phyloP scores from a whole-genome alignment of 2,888 invertebrate genomes.

The Fragum sueziense region DNA sequence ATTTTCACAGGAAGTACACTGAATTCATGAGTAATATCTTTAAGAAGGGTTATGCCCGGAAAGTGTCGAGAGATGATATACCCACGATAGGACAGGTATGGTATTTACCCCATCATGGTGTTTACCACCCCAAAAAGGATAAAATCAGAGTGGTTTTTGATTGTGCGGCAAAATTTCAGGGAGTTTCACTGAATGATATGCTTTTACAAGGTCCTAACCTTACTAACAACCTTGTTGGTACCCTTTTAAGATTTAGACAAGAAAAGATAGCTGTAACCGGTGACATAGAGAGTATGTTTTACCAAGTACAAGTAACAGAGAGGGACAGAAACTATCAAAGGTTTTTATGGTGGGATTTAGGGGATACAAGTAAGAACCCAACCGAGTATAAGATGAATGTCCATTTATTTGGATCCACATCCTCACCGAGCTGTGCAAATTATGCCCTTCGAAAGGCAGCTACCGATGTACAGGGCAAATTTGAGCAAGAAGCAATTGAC shows the following conservation, averaged over 20 bases:
- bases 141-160: too few relatives aligned
- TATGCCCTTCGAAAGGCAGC: constrained; percentile 26
- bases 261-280: constrained; percentile 47
- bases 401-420: constrained; percentile 35
- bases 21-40: too few relatives aligned
- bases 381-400: background rate
- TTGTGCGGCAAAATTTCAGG: constrained; percentile 20
- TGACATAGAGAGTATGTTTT: constrained; percentile 47
- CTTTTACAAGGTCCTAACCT: constrained; percentile 57
- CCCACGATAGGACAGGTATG: too few relatives aligned
- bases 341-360: background rate
- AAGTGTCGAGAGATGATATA: too few relatives aligned
- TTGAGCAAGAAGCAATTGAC: constrained; percentile 14
- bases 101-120: too few relatives aligned
- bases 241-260: constrained; percentile 54
- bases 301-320: background rate
- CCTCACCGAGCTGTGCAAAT: constrained; percentile 56
- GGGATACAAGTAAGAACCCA: background rate
- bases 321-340: background rate
- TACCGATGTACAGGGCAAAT: constrained; percentile 17
- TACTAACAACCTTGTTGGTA: constrained; percentile 55
- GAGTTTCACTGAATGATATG: constrained; percentile 27
- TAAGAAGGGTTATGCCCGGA: too few relatives aligned
- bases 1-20: too few relatives aligned
- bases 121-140: too few relatives aligned